Percentiles rank a stretch among this genome's conserved stretches.
Evolutionary conservation across 2,888 invertebrate genomes (phyloP).

Genomic region (Polymixis lichenea): DNA sequence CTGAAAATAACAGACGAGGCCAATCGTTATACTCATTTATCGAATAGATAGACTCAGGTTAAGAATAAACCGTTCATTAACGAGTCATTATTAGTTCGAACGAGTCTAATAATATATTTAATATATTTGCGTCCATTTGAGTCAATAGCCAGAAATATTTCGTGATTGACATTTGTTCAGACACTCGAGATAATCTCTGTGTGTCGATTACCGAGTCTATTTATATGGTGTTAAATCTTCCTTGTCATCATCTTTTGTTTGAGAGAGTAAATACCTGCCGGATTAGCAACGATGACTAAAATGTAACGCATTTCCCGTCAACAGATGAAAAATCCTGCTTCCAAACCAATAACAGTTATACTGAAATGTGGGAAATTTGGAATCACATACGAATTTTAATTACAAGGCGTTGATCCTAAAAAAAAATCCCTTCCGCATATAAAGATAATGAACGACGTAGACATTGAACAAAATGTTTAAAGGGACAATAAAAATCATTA

Average conservation of each 20-base stretch:
- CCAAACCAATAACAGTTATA: not conserved
- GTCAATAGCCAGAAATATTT: conserved; percentile 36
- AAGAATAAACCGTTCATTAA: not conserved
- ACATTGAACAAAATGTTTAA: not conserved
- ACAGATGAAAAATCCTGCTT: not conserved
- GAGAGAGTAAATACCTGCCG: not conserved
- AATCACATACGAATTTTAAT: not conserved
- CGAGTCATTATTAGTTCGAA: conserved; percentile 1
- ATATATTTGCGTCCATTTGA: conserved; percentile 37
- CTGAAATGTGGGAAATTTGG: not conserved
- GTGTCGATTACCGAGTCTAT: conserved; percentile 20
- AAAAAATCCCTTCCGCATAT: not conserved
- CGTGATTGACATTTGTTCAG: conserved; percentile 39
- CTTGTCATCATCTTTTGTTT: not conserved
- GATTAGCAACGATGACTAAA: not conserved
- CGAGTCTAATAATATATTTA: conserved; percentile 40
- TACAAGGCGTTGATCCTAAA: not conserved
- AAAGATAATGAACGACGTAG: not conserved
- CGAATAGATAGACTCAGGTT: not conserved
- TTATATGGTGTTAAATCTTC: conserved; percentile 18
- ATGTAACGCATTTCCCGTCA: not conserved
- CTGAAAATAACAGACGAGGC: not conserved
- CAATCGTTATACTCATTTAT: not conserved
- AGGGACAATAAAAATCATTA: not conserved
- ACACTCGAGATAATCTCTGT: conserved; percentile 47